These are phyloP conservation scores for Prietella phreatophila DNA, from an alignment of 2,113 vertebrate species.

Conservation along the genomic window DNA sequence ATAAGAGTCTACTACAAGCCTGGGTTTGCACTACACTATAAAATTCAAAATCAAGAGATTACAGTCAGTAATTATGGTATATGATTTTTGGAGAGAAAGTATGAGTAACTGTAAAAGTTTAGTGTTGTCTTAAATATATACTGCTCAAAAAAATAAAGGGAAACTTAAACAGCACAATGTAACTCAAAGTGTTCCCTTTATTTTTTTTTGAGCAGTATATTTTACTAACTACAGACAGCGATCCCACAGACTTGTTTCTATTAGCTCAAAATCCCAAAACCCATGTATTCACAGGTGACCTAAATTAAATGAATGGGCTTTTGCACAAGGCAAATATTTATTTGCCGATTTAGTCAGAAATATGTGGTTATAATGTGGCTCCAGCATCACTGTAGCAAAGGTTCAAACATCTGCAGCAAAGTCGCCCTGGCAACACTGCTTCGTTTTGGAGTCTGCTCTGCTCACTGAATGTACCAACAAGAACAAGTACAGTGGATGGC, in stretches of 20 bases:
- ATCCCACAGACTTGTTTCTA: background rate
- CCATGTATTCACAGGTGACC: background rate
- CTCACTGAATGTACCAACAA: background rate
- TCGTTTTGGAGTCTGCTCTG: background rate
- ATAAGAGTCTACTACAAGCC: background rate
- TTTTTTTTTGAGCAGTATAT: too few species aligned
- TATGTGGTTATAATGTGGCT: background rate
- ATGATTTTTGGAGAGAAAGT: background rate
- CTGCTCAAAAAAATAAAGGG: too few species aligned
- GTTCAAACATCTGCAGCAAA: background rate
- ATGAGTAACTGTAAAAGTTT: background rate
- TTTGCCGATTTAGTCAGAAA: background rate
- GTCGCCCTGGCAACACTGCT: background rate
- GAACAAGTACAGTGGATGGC: background rate
- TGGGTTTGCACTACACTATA: background rate
- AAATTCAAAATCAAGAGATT: background rate
- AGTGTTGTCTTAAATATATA: background rate
- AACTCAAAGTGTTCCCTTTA: too few species aligned
- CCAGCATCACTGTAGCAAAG: background rate
- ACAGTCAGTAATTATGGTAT: background rate
- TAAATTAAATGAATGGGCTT: background rate
- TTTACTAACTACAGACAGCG: background rate
- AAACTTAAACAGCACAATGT: too few species aligned
- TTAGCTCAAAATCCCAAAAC: background rate
- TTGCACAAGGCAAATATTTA: background rate